phyloP scores from a whole-genome alignment of 2,113 vertebrate species.

The Aix galericulata region DNA sequence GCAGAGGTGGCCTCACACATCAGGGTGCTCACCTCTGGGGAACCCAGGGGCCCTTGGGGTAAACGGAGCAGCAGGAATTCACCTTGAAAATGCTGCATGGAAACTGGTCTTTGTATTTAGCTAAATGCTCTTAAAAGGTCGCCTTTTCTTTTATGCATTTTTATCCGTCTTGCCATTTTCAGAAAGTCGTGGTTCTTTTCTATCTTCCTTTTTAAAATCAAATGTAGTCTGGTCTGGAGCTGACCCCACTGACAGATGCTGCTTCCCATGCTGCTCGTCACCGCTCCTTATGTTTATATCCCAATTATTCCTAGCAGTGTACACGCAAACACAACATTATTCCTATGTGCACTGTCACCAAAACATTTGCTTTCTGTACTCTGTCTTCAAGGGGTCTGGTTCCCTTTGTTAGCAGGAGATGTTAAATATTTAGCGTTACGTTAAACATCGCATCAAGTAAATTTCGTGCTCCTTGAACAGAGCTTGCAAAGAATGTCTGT shows the following conservation, averaged over 20 bases:
- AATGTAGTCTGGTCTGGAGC: neutral
- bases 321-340: neutral
- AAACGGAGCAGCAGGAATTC: neutral
- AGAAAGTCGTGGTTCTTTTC: accelerated
- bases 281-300: neutral
- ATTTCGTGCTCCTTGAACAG: neutral
- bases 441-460: conserved; percentile 6
- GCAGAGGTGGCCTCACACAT: neutral
- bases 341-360: neutral
- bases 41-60: too few species aligned
- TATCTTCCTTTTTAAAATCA: neutral
- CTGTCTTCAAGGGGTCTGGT: neutral
- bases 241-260: neutral
- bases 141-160: neutral
- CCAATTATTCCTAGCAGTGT: neutral
- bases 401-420: neutral
- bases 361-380: neutral
- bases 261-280: neutral
- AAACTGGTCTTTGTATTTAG: neutral
- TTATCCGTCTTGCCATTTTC: neutral
- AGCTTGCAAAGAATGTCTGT: neutral
- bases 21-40: neutral
- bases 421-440: neutral
- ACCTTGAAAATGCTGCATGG: neutral
- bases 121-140: neutral